Evolutionary conservation across 2,113 vertebrate species (phyloP).

Genomic region (Calyptommatus sinebrachiatus): DNA sequence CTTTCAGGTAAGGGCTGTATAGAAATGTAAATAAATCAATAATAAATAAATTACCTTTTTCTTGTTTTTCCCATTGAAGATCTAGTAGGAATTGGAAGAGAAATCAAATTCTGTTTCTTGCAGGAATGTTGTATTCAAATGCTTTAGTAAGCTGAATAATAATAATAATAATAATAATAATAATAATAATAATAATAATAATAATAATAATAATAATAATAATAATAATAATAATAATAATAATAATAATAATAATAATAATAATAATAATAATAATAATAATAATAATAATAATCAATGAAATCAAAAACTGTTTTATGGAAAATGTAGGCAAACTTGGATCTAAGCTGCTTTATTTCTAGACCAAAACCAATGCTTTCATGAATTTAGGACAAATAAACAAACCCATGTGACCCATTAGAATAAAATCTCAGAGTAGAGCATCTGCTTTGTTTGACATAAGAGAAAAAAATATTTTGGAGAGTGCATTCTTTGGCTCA

Average conservation of each 20-base stretch:
- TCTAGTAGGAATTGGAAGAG: too few species aligned
- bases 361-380: not conserved
- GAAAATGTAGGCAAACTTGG: not conserved
- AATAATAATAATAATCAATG: too few species aligned
- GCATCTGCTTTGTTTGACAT: not conserved
- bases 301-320: not conserved
- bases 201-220: too few species aligned
- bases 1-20: too few species aligned
- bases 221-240: too few species aligned
- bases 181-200: too few species aligned
- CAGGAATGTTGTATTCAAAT: not conserved
- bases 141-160: not conserved
- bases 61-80: not conserved
- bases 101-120: too few species aligned
- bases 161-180: too few species aligned
- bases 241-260: too few species aligned
- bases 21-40: not conserved
- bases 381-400: not conserved
- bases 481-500: not conserved
- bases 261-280: too few species aligned
- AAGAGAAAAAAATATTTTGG: not conserved
- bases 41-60: not conserved
- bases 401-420: not conserved
- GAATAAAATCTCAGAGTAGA: not conserved
- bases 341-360: constrained; percentile 8